Base-by-base conservation (phyloP, 2,113 vertebrate species). In the Thunnus thynnus region DNA sequence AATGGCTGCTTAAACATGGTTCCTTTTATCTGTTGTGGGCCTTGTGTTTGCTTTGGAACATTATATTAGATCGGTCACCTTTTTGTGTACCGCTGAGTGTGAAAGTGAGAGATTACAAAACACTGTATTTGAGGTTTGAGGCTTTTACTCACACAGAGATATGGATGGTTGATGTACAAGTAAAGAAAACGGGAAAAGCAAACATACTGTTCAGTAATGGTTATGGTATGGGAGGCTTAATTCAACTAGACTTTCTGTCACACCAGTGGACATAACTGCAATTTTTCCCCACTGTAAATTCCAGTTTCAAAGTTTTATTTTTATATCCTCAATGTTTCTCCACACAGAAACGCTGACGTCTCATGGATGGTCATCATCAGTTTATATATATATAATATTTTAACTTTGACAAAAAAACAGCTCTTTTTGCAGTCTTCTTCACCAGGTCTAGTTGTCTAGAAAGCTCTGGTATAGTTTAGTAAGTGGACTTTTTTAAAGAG, bases 1-100 rank as follows among this genome's bases (percentile, higher is more conserved):
- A 93, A 91, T 92, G 84, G 90, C 79, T 57, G 66, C 93, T 91
- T 94, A 94, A 94, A 90, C 46, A 73, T 71, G 10, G 47, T 75
- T 63, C 66, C 80, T 87, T 87, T 93, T 89, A 92, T 90, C 88
- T 18, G 3, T 47, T 82, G 79, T 89, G 82, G 87, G 87, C 85
- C 90, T 64, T 69, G 67, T 91, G 93, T 96, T 96, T 94, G 88
- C 86, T 86, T 87, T 93, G 75, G 89, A 86, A 75, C 88, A 71
- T 30, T 85, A 73, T 79, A 75, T 84, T 80, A 75, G 78, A 86
- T 67, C 41, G 66, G 79, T 75, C 78, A 89, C 76, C 70, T 78
- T 86, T 76, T 81, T 75, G 71, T 78, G 65, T 75, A 78, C 72
- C 17, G 57, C 73, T 63, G 17, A 50, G 36, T 77, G 65, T 65